Conservation (phyloP, 2,113 vertebrate genomes). For the Sigmodon hispidus region DNA sequence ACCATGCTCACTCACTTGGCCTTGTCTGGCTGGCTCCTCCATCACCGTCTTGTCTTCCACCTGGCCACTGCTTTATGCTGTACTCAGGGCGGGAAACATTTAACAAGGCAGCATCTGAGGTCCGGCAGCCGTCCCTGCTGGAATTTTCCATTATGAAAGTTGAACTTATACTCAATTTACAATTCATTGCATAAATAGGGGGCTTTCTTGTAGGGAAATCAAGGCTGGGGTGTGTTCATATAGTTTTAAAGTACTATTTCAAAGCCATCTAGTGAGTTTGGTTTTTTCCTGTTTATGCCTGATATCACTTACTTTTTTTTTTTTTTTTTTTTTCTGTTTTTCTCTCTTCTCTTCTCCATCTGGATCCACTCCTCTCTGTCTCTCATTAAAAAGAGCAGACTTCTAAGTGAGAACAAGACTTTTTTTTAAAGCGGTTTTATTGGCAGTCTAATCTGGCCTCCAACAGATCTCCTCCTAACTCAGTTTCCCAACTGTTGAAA, state of each 20-base stretch:
- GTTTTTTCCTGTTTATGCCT: not conserved
- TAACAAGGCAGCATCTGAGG: not conserved
- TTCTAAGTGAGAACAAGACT: not conserved
- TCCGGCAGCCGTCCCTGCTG: not conserved
- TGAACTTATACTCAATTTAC: not conserved
- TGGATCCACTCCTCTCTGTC: not conserved
- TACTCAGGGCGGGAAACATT: not conserved
- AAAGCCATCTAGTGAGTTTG: not conserved
- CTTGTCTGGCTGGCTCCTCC: not conserved
- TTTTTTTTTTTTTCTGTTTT: not conserved
- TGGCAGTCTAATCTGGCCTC: not conserved
- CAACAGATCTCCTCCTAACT: not conserved
- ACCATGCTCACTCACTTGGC: not conserved
- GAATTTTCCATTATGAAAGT: not conserved
- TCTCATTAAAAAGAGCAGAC: not conserved
- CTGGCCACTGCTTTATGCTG: not conserved
- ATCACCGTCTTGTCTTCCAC: not conserved
- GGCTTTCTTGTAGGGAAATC: not conserved
- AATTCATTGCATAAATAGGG: not conserved
- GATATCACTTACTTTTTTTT: not conserved
- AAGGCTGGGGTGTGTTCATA: too few species aligned
- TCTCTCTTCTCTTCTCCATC: not conserved
- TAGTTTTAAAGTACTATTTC: not conserved
- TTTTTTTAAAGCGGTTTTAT: not conserved
- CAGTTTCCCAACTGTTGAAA: not conserved